Conservation (phyloP, 2,888 invertebrate genomes). For the Megastigmus dorsalis region DNA sequence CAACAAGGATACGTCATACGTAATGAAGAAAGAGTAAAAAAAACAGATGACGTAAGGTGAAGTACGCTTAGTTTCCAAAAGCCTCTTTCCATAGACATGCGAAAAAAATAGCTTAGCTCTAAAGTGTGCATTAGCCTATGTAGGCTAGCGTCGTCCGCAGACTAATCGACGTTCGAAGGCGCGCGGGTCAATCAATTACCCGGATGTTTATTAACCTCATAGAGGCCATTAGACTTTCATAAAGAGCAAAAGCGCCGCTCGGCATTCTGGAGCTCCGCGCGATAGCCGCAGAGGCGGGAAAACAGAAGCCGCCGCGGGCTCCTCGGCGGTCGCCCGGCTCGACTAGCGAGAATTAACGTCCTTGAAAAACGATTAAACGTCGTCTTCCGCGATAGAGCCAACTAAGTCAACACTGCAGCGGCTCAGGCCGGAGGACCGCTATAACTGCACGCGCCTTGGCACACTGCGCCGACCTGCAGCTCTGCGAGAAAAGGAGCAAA, state of each 20-base stretch:
- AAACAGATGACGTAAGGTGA: too few species aligned
- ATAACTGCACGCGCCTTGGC: too few species aligned
- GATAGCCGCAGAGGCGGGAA: neutral
- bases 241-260: conserved; percentile 21
- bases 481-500: neutral
- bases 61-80: too few species aligned
- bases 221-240: conserved; percentile 32
- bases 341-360: conserved; percentile 43
- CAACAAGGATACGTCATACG: too few species aligned
- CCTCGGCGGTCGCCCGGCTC: too few species aligned
- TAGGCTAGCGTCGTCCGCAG: too few species aligned
- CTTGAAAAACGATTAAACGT: conserved; percentile 51
- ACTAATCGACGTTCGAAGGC: too few species aligned
- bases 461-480: neutral
- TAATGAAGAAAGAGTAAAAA: too few species aligned
- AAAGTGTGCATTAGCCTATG: too few species aligned
- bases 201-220: conserved; percentile 42
- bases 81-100: too few species aligned
- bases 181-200: conserved; percentile 37
- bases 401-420: conserved; percentile 48
- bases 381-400: conserved; percentile 40
- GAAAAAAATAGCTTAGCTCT: too few species aligned
- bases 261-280: neutral
- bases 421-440: too few species aligned
- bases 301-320: conserved; percentile 29